Conservation (phyloP, 2,888 invertebrate genomes). For the Heliconius charithonia region DNA sequence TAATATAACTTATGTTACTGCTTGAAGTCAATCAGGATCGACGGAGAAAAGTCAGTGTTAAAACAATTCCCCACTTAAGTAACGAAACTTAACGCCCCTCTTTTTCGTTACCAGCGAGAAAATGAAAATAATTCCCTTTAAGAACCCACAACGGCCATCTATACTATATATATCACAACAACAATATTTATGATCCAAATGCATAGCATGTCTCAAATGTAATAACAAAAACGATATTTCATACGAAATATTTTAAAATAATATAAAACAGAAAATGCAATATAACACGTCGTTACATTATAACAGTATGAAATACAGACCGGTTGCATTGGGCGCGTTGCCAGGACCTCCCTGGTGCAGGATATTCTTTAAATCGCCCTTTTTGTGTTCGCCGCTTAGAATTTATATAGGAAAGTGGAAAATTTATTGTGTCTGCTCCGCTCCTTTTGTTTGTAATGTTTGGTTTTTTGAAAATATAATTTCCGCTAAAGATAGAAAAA, state of each 20-base stretch:
- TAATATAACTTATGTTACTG: too few species aligned
- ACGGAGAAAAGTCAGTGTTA: too few species aligned
- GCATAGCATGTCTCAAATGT: neutral
- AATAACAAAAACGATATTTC: neutral
- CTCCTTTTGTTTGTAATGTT: neutral
- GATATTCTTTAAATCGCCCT: slow-evolving; percentile 20
- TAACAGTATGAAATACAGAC: neutral
- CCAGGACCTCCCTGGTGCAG: slow-evolving; percentile 23
- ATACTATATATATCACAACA: neutral
- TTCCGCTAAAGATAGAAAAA: neutral
- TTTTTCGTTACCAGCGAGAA: too few species aligned
- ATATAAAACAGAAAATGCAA: slow-evolving; percentile 3
- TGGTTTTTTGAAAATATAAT: neutral
- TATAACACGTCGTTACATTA: slow-evolving; percentile 4
- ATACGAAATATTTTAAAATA: neutral
- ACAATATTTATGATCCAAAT: too few species aligned
- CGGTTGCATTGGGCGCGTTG: slow-evolving; percentile 23
- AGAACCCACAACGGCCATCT: neutral
- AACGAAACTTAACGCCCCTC: too few species aligned
- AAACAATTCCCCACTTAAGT: too few species aligned
- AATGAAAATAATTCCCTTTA: too few species aligned
- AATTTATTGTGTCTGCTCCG: slow-evolving; percentile 29
- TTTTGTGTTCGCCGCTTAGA: slow-evolving; percentile 20
- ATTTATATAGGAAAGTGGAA: slow-evolving; percentile 6
- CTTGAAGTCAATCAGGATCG: too few species aligned